A percentile compares a stretch with the other conserved stretches of the same genome.
Conservation (phyloP, 1,140 invertebrate species). For the Sminthurinus signatus region DNA sequence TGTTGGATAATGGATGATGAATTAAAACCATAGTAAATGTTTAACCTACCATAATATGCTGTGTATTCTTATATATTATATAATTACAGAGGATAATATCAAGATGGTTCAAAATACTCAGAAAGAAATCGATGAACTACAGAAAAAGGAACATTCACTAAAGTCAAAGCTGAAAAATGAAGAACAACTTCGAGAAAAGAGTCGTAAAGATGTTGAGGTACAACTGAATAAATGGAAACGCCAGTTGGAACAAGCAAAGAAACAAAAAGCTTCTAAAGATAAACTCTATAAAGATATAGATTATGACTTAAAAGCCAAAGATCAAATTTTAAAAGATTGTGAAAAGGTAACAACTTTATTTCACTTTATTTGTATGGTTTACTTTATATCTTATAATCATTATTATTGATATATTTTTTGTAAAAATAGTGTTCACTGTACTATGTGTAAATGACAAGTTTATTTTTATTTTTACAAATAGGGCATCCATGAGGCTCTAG, state of each 20-base stretch:
- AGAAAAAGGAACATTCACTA: background rate
- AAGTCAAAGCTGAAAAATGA: background rate
- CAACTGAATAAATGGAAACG: conserved; percentile 16
- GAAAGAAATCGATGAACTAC: conserved; percentile 7
- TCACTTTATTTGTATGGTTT: background rate
- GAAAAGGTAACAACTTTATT: background rate
- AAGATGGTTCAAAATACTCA: too few species aligned
- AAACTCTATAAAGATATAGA: conserved; percentile 50
- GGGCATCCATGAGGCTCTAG: background rate
- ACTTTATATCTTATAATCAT: too few species aligned
- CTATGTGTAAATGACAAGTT: background rate
- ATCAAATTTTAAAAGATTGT: background rate
- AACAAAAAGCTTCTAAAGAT: conserved; percentile 51
- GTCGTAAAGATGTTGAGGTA: conserved; percentile 2
- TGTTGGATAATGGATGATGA: too few species aligned
- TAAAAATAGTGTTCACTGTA: background rate
- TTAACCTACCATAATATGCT: too few species aligned
- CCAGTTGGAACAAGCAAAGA: conserved; percentile 44
- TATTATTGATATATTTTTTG: too few species aligned
- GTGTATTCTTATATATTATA: too few species aligned
- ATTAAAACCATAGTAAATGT: too few species aligned
- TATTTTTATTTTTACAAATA: background rate
- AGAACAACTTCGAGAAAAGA: conserved; percentile 10
- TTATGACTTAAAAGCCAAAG: conserved; percentile 46
- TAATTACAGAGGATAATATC: too few species aligned